Percentiles rank a stretch among this genome's conserved stretches.
phyloP scores from a whole-genome alignment of 2,113 vertebrate species.

The Laterallus jamaicensis region DNA sequence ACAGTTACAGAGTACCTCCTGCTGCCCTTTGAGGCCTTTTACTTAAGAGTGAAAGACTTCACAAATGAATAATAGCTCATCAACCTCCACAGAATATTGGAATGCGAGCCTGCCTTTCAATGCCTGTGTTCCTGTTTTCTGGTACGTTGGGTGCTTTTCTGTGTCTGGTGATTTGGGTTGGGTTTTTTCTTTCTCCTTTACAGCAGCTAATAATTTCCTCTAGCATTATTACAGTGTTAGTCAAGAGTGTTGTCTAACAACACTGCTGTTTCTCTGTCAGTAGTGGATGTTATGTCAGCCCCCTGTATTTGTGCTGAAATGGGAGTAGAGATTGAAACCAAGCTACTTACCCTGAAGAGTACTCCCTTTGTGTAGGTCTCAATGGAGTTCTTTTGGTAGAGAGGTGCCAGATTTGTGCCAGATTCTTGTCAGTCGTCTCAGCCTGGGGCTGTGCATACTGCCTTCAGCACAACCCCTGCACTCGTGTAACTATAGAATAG shows the following conservation, averaged over 20 bases:
- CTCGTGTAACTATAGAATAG: background rate
- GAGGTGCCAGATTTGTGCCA: background rate
- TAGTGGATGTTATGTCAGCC: background rate
- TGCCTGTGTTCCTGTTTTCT: background rate
- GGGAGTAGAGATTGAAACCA: background rate
- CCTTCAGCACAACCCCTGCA: accelerated
- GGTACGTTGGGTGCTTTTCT: accelerated
- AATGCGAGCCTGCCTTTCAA: background rate
- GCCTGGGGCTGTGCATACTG: background rate
- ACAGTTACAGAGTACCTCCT: background rate
- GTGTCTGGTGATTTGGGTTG: background rate
- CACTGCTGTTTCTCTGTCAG: background rate
- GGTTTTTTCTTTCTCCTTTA: background rate
- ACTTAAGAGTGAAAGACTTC: background rate
- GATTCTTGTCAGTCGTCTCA: background rate
- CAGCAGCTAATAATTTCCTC: background rate
- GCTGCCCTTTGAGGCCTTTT: background rate
- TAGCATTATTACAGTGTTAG: background rate
- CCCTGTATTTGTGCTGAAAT: background rate
- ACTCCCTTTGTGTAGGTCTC: background rate
- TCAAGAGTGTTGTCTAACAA: background rate
- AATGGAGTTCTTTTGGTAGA: background rate
- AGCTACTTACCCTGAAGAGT: background rate
- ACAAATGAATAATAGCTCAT: background rate
- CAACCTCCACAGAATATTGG: background rate